A percentile compares a stretch with the other conserved stretches of the same genome.
phyloP scores from a whole-genome alignment of 2,888 invertebrate species.

The Ypsolopha sequella region DNA sequence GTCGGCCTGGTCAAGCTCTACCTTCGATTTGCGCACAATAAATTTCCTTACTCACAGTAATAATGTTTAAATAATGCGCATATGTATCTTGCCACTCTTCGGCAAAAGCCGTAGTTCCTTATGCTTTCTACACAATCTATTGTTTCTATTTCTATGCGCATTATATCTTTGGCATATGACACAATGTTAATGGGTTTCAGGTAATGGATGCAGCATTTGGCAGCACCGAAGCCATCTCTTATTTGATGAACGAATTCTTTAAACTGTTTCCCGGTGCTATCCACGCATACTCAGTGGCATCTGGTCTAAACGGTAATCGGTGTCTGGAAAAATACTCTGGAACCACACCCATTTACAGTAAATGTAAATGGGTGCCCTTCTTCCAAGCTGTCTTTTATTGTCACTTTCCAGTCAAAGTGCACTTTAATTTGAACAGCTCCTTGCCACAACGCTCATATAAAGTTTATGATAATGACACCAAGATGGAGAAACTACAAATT shows the following conservation, averaged over 20 bases:
- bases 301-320: constrained; percentile 39
- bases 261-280: constrained; percentile 40
- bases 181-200: constrained; percentile 20
- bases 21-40: too few relatives aligned
- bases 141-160: too few relatives aligned
- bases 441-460: constrained; percentile 28
- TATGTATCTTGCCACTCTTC: too few relatives aligned
- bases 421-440: constrained; percentile 41
- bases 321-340: constrained; percentile 38
- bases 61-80: too few relatives aligned
- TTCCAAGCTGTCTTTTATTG: constrained; percentile 52
- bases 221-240: constrained; percentile 36
- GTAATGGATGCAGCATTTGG: constrained; percentile 46
- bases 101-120: too few relatives aligned
- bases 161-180: too few relatives aligned
- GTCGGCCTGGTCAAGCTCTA: too few relatives aligned
- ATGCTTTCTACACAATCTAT: too few relatives aligned
- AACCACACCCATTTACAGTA: constrained; percentile 19
- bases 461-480: constrained; percentile 48
- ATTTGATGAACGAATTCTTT: constrained; percentile 55
- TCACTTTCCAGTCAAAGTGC: constrained; percentile 43
- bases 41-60: too few relatives aligned
- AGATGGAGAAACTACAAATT: constrained; percentile 31
- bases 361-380: constrained; percentile 51
- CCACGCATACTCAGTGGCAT: constrained; percentile 43